Evolutionary conservation across 2,113 vertebrate genomes (phyloP).

Genomic region (Chamaea fasciata): DNA sequence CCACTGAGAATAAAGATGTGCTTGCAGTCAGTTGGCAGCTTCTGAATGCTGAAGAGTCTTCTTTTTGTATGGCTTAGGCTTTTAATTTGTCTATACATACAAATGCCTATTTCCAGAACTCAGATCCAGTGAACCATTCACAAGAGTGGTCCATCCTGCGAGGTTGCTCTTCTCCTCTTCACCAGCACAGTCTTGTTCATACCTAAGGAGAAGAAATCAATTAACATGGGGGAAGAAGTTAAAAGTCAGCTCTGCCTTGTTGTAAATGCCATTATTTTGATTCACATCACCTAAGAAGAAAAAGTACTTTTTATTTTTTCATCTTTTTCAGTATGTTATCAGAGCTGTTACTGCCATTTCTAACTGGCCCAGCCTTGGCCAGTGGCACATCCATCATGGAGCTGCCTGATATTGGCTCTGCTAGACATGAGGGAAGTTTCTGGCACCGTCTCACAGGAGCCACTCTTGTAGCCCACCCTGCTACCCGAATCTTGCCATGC

Average conservation of each 20-base stretch:
- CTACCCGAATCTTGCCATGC: neutral
- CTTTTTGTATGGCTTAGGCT: neutral
- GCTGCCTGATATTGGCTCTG: neutral
- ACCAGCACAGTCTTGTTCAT: neutral
- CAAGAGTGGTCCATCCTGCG: neutral
- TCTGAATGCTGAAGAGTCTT: neutral
- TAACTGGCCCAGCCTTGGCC: neutral
- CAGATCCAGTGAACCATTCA: neutral
- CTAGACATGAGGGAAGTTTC: neutral
- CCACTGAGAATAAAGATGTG: neutral
- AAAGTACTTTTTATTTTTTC: neutral
- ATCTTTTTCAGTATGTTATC: neutral
- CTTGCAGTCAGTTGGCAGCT: neutral
- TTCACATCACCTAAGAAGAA: neutral
- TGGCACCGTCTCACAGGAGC: neutral
- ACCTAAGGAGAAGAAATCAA: neutral
- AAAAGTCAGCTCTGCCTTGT: neutral
- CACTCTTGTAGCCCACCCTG: neutral
- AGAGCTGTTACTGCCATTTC: neutral
- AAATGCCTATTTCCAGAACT: neutral
- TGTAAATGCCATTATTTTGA: neutral
- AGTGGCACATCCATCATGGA: neutral
- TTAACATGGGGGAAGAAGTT: neutral
- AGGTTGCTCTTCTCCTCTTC: neutral
- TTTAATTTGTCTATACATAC: neutral